Evolutionary conservation across 2,113 vertebrate species (phyloP), one percentile per base, ranked within the genome.

Genomic region (Notarius quadriscutis): DNA sequence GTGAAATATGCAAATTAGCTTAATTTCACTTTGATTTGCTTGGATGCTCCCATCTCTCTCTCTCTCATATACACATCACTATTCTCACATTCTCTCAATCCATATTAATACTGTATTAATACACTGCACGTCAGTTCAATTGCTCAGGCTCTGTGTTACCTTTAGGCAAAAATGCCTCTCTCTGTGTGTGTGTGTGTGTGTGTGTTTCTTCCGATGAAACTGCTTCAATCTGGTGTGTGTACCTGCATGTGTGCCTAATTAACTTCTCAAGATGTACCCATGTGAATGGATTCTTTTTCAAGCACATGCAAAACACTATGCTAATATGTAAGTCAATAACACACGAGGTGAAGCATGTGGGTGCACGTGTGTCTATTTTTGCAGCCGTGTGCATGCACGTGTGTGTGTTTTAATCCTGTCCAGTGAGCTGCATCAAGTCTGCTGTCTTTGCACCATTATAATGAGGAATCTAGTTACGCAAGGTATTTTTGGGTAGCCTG

Each of bases 1-100:
- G 94, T 94, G 94, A 94, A 95, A 96, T 95, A 96, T 96, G 95
- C 94, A 95, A 96, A 95, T 95, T 92, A 91, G 89, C 93, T 94
- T 95, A 94, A 95, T 95, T 95, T 95, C 92, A 90, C 93, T 95
- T 94, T 95, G 94, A 95, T 95, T 95, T 94, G 94, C 94, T 94
- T 93, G 90, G 93, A 88, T 93, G 94, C 93, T 85, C 90, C 81
- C 91, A 88, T 77, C 90, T 92, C 91, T 92, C 88, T 63, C 86
- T 77, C 90, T 92, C 90, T 92, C 88, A 51, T 10, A 34, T 15
- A 10, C 62, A n/a, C 30, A 50, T 4, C 69, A 71, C 87, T 85
- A 48, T 87, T 85, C 81, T 87, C 77, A 83, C 81, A 62, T 80
- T 75, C 88, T 83, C 87, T 87, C 85, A 34, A 80, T 69, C 51